Percentiles rank a stretch among this genome's conserved stretches.
These are phyloP conservation scores for Anagrus nilaparvatae DNA, from an alignment of 1,140 invertebrate genomes.

Conservation along the genomic window DNA sequence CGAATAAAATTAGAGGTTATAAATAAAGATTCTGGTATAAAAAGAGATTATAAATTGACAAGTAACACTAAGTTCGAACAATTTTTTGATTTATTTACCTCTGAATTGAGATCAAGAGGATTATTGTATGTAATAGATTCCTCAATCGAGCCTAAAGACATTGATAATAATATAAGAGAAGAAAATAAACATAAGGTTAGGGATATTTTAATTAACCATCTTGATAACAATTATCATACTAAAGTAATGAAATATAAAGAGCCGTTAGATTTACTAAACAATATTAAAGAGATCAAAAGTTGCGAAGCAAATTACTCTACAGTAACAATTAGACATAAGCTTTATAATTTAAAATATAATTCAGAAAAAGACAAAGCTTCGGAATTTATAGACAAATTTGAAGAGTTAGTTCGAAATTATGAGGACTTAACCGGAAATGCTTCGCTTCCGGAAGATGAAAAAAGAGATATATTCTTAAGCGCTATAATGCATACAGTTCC, in stretches of 20 bases:
- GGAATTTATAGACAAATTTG: slow-evolving; percentile 17
- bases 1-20: no score
- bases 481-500: slow-evolving; percentile 13
- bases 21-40: not conserved
- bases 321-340: slow-evolving; percentile 8
- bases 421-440: slow-evolving; percentile 8
- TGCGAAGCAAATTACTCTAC: slow-evolving; percentile 16
- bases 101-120: slow-evolving; percentile 10
- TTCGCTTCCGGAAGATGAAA: slow-evolving; percentile 15
- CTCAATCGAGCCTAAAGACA: not conserved
- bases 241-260: slow-evolving; percentile 14
- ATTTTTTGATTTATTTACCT: slow-evolving; percentile 13
- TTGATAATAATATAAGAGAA: not conserved
- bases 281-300: slow-evolving; percentile 18
- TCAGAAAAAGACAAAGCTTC: slow-evolving; percentile 9
- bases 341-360: slow-evolving; percentile 14
- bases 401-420: slow-evolving; percentile 16
- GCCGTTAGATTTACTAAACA: slow-evolving; percentile 13
- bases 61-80: slow-evolving; percentile 1
- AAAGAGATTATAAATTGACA: slow-evolving; percentile 1
- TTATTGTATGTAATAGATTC: slow-evolving; percentile 13
- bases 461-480: slow-evolving; percentile 19
- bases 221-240: slow-evolving; percentile 14
- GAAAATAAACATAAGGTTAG: slow-evolving; percentile 12
- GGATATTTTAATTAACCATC: slow-evolving; percentile 17